Percentiles rank a stretch among this genome's conserved stretches.
Conservation (phyloP, 92 coral and sea anemone genomes). For the Isaurus tuberculatus region DNA sequence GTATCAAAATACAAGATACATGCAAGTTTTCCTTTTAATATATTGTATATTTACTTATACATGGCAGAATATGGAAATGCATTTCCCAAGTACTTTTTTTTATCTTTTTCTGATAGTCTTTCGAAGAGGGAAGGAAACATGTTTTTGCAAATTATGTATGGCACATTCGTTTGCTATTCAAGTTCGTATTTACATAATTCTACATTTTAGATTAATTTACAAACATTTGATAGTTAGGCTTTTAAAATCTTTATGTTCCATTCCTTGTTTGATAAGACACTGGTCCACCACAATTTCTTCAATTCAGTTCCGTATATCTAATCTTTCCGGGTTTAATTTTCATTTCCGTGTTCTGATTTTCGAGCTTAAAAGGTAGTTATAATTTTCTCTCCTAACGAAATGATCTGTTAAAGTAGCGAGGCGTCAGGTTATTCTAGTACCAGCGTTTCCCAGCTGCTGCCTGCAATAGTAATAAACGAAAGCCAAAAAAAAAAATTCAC, state of each 20-base stretch:
- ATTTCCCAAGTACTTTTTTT: not conserved
- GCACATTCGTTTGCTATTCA: constrained; percentile 39
- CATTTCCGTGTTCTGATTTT: not conserved
- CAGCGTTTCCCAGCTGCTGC: not conserved
- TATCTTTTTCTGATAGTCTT: constrained; percentile 3
- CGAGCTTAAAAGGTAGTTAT: not conserved
- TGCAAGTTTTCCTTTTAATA: not conserved
- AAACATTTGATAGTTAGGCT: constrained; percentile 29
- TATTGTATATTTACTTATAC: not conserved
- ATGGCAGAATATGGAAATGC: not conserved
- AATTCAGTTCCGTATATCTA: constrained; percentile 10
- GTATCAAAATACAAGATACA: constrained; percentile 33
- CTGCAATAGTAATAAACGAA: not conserved
- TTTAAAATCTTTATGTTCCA: constrained; percentile 15
- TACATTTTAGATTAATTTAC: constrained; percentile 34
- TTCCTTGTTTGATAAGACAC: not conserved
- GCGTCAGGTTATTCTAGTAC: constrained; percentile 8
- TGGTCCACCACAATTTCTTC: not conserved
- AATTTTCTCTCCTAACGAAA: not conserved
- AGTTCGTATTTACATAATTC: constrained; percentile 41
- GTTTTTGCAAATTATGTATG: constrained; percentile 34
- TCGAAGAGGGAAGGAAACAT: not conserved
- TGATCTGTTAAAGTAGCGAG: constrained; percentile 8
- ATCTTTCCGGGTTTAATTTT: not conserved
- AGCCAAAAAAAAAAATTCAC: not conserved